Percentiles rank a stretch among this genome's conserved stretches.
Evolutionary conservation across 2,113 vertebrate species (phyloP).

Genomic region (Zosterops borbonicus): DNA sequence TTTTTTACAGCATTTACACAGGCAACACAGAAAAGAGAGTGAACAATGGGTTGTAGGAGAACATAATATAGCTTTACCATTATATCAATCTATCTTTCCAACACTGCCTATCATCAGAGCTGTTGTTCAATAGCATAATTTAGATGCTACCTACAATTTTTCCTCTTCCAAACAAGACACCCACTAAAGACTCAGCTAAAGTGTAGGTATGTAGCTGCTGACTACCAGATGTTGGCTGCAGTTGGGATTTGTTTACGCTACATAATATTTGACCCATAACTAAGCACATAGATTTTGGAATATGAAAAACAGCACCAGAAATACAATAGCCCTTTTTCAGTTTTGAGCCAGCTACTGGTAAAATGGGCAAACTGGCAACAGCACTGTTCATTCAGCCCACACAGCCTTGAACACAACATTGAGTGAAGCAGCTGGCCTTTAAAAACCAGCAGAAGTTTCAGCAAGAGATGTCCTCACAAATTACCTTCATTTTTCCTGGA

Average conservation of each 20-base stretch:
- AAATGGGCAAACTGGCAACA: not conserved
- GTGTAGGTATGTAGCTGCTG: not conserved
- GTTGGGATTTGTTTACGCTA: not conserved
- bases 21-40: not conserved
- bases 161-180: not conserved
- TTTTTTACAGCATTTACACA: not conserved
- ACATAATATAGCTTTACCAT: not conserved
- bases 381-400: not conserved
- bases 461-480: not conserved
- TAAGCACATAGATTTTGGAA: not conserved
- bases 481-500: slow-evolving; percentile 98
- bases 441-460: not conserved
- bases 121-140: not conserved
- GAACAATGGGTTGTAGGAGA: not conserved
- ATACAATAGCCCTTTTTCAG: not conserved
- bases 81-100: not conserved
- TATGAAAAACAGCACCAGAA: not conserved
- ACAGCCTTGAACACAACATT: not conserved
- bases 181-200: not conserved
- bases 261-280: not conserved
- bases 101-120: not conserved
- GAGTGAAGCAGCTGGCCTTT: not conserved
- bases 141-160: not conserved
- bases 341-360: not conserved
- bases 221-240: not conserved